Base-by-base conservation (phyloP, 30 jellyfish, hydroid and myxozoan species). In the Phacellophora camtschatica region DNA sequence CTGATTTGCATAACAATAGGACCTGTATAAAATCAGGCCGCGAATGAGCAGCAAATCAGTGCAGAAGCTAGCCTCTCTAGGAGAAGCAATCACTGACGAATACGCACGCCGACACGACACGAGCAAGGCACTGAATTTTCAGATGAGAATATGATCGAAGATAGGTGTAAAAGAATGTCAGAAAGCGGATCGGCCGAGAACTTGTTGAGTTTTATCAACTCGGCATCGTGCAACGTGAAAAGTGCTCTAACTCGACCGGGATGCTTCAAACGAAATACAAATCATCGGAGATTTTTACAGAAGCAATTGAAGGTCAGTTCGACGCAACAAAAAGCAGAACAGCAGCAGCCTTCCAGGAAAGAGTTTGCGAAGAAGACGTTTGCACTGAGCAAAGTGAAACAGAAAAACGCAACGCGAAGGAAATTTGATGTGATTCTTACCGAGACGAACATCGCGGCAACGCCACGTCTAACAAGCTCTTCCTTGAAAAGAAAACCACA, bases 191-290 rank as follows among this genome's bases (percentile, higher is more conserved):
- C 88, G 5, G 96, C 97, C 5, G 97, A 85, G 65, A 78, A 90
- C 41, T 69, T 94, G 24, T 32, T 94, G 64, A 72, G 56, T 23
- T 94, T 94, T 64, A 63, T 94, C 64, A 94, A 94, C 80, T 87
- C 83, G 24, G 99, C 99, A 33, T 85, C 97, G 18, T 69, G 96
- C 66, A 81, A 88, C 51, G 99, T 94, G 16, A 88, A 94, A 36
- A 82, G 92, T 25, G 99, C 87, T 0, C 86, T 94, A 19, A 35
- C 97, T 37, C 88, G 83, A 66, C 99, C 97, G 1, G 96, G 99
- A 27, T 87, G 99, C 66, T 94, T 94, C 77, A 94, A 94, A 35
- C 81, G 99, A 16, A 94, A 94, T 36, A 94, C 99, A 24, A 94
- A 94, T 73, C 99, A 94, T 59, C 77, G 99, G 42, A 51, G 99